Percentiles rank a stretch among this genome's conserved stretches.
These are phyloP conservation scores for Argya squamiceps DNA, from an alignment of 2,797 vertebrate genomes.

Conservation along the genomic window DNA sequence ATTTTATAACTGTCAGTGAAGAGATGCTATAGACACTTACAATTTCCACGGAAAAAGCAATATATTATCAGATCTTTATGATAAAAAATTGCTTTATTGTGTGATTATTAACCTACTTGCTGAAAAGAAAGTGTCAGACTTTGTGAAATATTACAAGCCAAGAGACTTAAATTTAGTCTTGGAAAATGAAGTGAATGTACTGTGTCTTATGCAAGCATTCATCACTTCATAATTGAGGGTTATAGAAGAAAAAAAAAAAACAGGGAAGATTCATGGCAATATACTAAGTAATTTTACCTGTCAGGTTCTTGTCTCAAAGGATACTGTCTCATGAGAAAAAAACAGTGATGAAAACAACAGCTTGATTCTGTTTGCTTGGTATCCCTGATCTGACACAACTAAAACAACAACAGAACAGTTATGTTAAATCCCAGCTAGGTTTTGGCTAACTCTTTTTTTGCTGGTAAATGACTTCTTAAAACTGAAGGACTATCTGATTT, in stretches of 20 bases:
- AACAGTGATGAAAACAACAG: background rate
- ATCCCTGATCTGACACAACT: background rate
- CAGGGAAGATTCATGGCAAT: background rate
- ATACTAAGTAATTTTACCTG: background rate
- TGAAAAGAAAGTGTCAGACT: constrained; percentile 14
- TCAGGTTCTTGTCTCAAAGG: background rate
- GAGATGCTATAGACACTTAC: background rate
- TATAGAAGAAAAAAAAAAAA: background rate
- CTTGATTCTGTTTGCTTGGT: background rate
- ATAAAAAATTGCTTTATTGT: background rate
- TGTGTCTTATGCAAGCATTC: background rate
- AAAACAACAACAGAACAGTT: background rate
- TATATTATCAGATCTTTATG: background rate
- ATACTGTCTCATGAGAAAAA: background rate
- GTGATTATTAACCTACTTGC: background rate
- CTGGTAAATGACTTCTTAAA: background rate
- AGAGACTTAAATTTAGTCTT: background rate
- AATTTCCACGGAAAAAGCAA: background rate
- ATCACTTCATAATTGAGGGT: constrained; percentile 13
- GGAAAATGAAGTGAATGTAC: constrained; percentile 7
- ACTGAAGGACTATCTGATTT: background rate
- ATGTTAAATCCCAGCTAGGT: background rate
- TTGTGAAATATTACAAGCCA: constrained; percentile 4
- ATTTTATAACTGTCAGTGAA: background rate
- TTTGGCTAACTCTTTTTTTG: background rate